These are phyloP conservation scores for Chydorus sphaericus DNA, from an alignment of 2,888 invertebrate species.

Conservation along the genomic window DNA sequence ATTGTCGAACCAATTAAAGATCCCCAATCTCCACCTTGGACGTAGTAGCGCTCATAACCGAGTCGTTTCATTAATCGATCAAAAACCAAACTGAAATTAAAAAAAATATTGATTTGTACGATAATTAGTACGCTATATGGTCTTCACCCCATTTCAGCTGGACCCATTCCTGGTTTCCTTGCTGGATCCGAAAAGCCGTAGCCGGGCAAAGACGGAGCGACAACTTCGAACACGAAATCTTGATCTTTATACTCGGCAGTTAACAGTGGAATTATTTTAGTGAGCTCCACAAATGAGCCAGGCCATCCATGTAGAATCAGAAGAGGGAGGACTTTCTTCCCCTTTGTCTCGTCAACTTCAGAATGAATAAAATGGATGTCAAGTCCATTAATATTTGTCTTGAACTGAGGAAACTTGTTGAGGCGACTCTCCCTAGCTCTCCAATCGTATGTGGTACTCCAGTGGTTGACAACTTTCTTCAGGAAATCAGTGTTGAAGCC, in stretches of 20 bases:
- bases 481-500: conserved; percentile 62
- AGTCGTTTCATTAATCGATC: conserved; percentile 54
- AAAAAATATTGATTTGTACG: no score
- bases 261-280: conserved; percentile 52
- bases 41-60: conserved; percentile 46
- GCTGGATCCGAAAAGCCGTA: conserved; percentile 40
- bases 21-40: conserved; percentile 77
- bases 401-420: conserved; percentile 59
- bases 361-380: conserved; percentile 61
- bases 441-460: conserved; percentile 61
- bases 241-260: conserved; percentile 36
- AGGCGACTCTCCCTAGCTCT: conserved; percentile 46
- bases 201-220: conserved; percentile 38
- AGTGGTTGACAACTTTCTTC: conserved; percentile 51
- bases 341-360: conserved; percentile 34
- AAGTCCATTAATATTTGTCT: conserved; percentile 58
- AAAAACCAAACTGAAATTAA: no score
- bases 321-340: conserved; percentile 43
- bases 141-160: conserved; percentile 41
- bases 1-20: conserved; percentile 44
- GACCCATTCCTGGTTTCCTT: conserved; percentile 43
- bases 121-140: no score
- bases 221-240: conserved; percentile 49
- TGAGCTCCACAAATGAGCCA: conserved; percentile 64
- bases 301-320: conserved; percentile 75